Evolutionary conservation across 35 echinoderm and acorn worm species (phyloP), one percentile per base, ranked within the genome.

Genomic region (Nesometra sesokonis): DNA sequence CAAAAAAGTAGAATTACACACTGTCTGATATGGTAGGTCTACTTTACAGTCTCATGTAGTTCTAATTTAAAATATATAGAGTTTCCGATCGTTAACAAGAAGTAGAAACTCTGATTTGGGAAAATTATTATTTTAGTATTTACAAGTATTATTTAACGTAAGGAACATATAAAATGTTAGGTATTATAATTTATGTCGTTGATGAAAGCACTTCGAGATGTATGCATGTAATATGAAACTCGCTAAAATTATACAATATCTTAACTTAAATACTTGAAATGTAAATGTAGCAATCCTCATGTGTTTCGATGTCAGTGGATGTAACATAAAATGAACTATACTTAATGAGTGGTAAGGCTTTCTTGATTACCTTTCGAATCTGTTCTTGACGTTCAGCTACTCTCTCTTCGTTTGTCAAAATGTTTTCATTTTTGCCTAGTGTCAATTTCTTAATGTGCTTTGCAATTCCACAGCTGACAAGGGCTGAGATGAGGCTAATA

Each of bases 301-400:
- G 5, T 43, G 5, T 13, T 5, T 3, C 31, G 3, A 19, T 32
- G 5, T 5, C 15, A 13, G 35, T 37, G 5, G 38, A 34, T 43
- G 33, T 84, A 0, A 40, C 82, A 30, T 84, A 37, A 40, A 88
- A 57, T 19, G 52, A 67, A 27, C 52, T 67, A 19, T 67, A 67
- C 23, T 67, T 80, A 17, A 36, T 80, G 79, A 80, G 35, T 8
- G 79, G 79, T 1, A 36, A n/a, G 11, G 35, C 35, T 80, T 15
- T 80, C 79, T 80, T 78, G 84, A 84, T 35, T 39, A 93, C 92
- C 92, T 93, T 84, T 93, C 84, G 82, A 2, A 93, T 84, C 47
- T 93, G 92, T 39, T 89, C 88, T 33, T 93, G 92, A 34, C 92
- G 33, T n/a, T 90, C 77, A 30, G 88, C 92, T 23, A 93, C 81